Percentiles rank a stretch among this genome's conserved stretches.
Conservation (phyloP, 2,113 vertebrate genomes). For the Colossoma macropomum region DNA sequence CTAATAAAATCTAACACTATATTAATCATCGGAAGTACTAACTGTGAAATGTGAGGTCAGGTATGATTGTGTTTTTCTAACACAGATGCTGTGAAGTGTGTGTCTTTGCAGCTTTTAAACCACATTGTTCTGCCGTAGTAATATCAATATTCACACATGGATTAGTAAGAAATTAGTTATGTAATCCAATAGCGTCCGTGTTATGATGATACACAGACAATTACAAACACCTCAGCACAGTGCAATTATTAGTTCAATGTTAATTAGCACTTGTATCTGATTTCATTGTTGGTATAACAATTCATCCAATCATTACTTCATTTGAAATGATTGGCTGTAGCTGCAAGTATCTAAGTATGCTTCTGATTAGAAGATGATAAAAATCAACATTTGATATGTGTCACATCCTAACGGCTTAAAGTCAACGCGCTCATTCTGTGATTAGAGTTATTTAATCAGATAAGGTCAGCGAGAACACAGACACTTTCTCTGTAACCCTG, state of each 20-base stretch:
- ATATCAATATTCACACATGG: neutral
- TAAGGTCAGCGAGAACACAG: neutral
- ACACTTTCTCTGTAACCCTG: neutral
- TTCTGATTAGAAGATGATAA: slow-evolving; percentile 1
- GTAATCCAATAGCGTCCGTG: neutral
- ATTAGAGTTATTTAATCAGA: neutral
- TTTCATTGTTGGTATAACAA: slow-evolving; percentile 40
- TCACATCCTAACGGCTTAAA: neutral
- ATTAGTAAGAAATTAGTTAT: too few species aligned
- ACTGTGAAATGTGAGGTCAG: slow-evolving; percentile 11
- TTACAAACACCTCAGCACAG: slow-evolving; percentile 21
- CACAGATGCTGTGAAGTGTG: neutral
- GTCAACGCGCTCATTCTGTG: neutral
- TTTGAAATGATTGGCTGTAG: neutral
- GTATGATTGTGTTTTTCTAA: neutral
- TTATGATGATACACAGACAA: neutral
- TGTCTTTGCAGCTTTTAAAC: neutral
- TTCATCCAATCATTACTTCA: slow-evolving; percentile 24
- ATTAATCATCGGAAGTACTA: neutral
- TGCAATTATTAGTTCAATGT: slow-evolving; percentile 43
- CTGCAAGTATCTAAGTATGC: neutral
- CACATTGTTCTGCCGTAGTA: neutral
- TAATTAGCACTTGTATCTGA: slow-evolving; percentile 30
- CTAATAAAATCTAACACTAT: slow-evolving; percentile 28
- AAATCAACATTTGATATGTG: neutral